Percentiles rank a stretch among this genome's conserved stretches.
Evolutionary conservation across 1,140 invertebrate genomes (phyloP).

Genomic region (Lordiphosa stackelbergi): DNA sequence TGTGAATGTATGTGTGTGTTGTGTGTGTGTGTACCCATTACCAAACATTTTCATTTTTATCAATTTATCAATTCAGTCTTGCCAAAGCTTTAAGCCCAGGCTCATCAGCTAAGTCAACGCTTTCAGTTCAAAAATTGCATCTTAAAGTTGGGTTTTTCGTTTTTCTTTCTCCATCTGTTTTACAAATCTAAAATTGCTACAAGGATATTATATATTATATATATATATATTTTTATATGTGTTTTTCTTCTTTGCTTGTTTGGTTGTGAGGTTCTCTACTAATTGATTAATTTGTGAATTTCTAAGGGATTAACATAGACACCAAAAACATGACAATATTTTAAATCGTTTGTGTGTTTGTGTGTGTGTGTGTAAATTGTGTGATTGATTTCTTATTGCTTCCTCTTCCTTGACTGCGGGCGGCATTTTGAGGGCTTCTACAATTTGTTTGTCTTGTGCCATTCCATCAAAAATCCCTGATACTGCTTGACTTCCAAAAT

Average conservation of each 20-base stretch:
- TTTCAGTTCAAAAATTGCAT: conserved; percentile 40
- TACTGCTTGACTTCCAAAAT: conserved; percentile 47
- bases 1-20: neutral
- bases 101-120: conserved; percentile 46
- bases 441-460: conserved; percentile 26
- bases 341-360: conserved; percentile 4
- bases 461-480: conserved; percentile 60
- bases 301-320: conserved; percentile 71
- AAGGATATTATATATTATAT: conserved; percentile 39
- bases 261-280: conserved; percentile 49
- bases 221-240: conserved; percentile 27
- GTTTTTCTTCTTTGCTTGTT: conserved; percentile 44
- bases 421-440: conserved; percentile 51
- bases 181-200: conserved; percentile 44
- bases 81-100: conserved; percentile 44
- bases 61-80: conserved; percentile 64
- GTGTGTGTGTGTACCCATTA: conserved; percentile 40
- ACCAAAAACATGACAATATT: conserved; percentile 58
- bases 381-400: conserved; percentile 44
- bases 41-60: conserved; percentile 47
- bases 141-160: conserved; percentile 34
- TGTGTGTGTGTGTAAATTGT: conserved; percentile 14
- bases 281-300: conserved; percentile 68
- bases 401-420: conserved; percentile 33
- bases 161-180: conserved; percentile 20